Percentiles rank a stretch among this genome's conserved stretches.
Conservation (phyloP, 2,888 invertebrate species). For the Xestia ashworthii region DNA sequence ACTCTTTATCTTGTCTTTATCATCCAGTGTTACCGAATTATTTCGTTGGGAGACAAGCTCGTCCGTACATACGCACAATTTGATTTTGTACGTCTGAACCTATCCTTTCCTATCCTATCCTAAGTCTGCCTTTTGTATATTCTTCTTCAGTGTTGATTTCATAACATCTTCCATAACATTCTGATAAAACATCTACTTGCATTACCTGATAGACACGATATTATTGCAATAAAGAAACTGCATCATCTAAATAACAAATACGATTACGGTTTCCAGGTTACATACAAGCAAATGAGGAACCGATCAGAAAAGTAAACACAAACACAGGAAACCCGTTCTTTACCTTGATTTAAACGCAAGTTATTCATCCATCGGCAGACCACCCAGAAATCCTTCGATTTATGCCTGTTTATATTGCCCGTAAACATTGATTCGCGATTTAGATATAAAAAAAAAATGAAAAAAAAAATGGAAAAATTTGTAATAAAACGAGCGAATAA, state of each 20-base stretch:
- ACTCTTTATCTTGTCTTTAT: neutral
- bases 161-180: neutral
- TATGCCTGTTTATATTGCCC: constrained; percentile 48
- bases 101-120: neutral
- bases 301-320: constrained; percentile 26
- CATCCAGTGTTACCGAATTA: neutral
- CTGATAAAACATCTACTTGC: neutral
- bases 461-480: constrained; percentile 19
- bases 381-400: constrained; percentile 49
- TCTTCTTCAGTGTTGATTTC: neutral
- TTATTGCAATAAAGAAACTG: too few relatives aligned
- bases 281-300: constrained; percentile 6
- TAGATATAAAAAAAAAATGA: constrained; percentile 47
- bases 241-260: neutral
- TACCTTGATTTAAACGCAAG: constrained; percentile 46
- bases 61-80: neutral
- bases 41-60: neutral
- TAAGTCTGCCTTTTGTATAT: neutral
- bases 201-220: neutral
- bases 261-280: constrained; percentile 20
- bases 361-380: constrained; percentile 44
- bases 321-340: constrained; percentile 40
- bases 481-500: constrained; percentile 18
- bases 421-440: constrained; percentile 38
- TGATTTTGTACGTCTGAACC: neutral